Conservation (phyloP, 2,113 vertebrate genomes). For the Pithys albifrons region DNA sequence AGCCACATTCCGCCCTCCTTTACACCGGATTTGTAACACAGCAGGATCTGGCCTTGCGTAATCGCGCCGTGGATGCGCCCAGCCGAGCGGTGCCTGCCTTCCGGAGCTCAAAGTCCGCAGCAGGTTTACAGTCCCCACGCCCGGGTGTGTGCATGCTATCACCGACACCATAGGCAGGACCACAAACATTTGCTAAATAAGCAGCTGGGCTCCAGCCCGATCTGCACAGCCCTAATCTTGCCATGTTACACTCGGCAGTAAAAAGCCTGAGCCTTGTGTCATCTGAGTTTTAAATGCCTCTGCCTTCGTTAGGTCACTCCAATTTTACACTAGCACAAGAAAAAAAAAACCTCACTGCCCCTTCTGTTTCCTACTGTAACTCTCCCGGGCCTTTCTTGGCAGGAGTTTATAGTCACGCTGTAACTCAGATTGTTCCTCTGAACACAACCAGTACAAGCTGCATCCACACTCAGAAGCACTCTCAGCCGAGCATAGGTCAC, state of each 20-base stretch:
- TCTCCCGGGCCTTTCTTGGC: slow-evolving; percentile 30
- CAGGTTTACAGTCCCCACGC: background rate
- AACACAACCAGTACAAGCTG: background rate
- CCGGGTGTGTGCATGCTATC: slow-evolving; percentile 48
- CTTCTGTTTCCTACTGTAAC: slow-evolving; percentile 55
- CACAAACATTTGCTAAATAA: slow-evolving; percentile 48
- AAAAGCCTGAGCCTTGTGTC: background rate
- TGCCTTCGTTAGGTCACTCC: background rate
- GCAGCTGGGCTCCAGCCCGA: background rate
- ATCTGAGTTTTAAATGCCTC: background rate
- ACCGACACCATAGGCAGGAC: background rate
- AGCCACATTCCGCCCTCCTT: background rate
- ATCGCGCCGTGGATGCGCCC: background rate
- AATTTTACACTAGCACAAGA: background rate
- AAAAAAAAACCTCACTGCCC: background rate
- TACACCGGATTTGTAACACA: background rate
- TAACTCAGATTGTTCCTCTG: background rate
- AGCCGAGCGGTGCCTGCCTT: background rate
- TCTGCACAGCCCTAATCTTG: background rate
- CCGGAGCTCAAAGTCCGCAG: slow-evolving; percentile 45
- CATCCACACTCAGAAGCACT: background rate
- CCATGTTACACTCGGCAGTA: background rate
- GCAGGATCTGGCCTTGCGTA: background rate
- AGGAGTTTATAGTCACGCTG: background rate
- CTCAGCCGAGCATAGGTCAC: background rate